phyloP scores from a whole-genome alignment of 2,888 invertebrate species.

The Diplolepis rosae region DNA sequence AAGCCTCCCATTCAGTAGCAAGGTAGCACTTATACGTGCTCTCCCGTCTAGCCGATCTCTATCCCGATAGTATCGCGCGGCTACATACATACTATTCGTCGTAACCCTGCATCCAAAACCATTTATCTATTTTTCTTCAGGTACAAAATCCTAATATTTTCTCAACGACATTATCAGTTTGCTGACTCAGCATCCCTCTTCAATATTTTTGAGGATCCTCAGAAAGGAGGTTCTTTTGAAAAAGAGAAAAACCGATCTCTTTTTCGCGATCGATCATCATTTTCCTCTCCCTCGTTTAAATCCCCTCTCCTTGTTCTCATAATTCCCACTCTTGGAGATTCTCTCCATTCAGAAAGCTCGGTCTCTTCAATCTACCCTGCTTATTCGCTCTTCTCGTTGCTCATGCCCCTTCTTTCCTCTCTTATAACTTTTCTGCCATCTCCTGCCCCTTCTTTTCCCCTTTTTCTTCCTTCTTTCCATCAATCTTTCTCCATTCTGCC shows the following conservation, averaged over 20 bases:
- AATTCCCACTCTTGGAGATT: constrained; percentile 5
- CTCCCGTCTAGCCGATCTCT: constrained; percentile 35
- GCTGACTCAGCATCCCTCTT: not conserved
- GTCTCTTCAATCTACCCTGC: constrained; percentile 21
- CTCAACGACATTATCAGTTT: not conserved
- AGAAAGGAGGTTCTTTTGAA: not conserved
- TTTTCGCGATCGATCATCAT: constrained; percentile 16
- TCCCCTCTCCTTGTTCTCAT: constrained; percentile 10
- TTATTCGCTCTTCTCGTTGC: not conserved
- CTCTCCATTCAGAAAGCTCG: constrained; percentile 20
- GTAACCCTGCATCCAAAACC: not conserved
- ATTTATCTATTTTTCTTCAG: not conserved
- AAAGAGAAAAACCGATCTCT: constrained; percentile 2
- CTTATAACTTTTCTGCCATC: constrained; percentile 29
- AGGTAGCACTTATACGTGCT: constrained; percentile 44
- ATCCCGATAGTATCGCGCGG: constrained; percentile 24
- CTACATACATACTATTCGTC: not conserved
- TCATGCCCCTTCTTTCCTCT: not conserved
- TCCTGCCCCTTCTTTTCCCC: constrained; percentile 36
- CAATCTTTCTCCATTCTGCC: constrained; percentile 41
- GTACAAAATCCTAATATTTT: constrained; percentile 1
- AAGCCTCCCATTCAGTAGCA: constrained; percentile 49
- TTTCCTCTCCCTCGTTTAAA: constrained; percentile 21
- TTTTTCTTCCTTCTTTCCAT: constrained; percentile 32
- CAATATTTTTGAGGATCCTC: not conserved